A percentile compares a stretch with the other conserved stretches of the same genome.
Conservation (phyloP, 2,888 invertebrate genomes). For the Antheraea yamamai region DNA sequence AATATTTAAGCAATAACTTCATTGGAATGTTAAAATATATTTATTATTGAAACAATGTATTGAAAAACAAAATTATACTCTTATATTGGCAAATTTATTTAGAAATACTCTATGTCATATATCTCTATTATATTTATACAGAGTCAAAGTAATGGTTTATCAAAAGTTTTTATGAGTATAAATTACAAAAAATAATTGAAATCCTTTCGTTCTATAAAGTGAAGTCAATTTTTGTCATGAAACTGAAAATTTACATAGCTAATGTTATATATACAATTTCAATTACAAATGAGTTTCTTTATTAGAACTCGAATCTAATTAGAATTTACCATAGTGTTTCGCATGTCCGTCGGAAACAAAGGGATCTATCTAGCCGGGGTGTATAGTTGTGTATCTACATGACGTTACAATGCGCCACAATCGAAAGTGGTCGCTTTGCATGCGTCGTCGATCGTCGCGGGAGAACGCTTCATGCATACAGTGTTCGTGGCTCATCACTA, state of each 20-base stretch:
- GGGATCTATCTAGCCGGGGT: constrained; percentile 42
- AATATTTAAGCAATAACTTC: neutral
- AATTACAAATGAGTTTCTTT: neutral
- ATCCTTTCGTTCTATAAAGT: no score
- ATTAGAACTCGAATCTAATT: constrained; percentile 24
- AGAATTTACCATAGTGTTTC: constrained; percentile 40
- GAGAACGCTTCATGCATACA: constrained; percentile 57
- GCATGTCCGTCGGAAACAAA: constrained; percentile 51
- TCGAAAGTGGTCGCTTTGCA: constrained; percentile 73
- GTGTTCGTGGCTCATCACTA: constrained; percentile 33
- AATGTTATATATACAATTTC: neutral
- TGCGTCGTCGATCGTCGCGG: constrained; percentile 53
- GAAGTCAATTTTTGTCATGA: no score
- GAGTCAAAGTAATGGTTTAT: no score
- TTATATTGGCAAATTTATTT: neutral
- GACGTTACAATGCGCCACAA: constrained; percentile 59
- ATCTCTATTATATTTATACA: neutral
- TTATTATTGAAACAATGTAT: neutral
- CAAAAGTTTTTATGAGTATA: no score
- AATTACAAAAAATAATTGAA: no score
- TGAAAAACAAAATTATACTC: neutral
- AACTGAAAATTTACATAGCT: no score
- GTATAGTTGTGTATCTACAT: constrained; percentile 39
- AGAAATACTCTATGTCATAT: neutral
- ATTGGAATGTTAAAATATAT: neutral